These are phyloP conservation scores for Sebastiscus tertius DNA, from an alignment of 2,797 vertebrate species.

Conservation along the genomic window DNA sequence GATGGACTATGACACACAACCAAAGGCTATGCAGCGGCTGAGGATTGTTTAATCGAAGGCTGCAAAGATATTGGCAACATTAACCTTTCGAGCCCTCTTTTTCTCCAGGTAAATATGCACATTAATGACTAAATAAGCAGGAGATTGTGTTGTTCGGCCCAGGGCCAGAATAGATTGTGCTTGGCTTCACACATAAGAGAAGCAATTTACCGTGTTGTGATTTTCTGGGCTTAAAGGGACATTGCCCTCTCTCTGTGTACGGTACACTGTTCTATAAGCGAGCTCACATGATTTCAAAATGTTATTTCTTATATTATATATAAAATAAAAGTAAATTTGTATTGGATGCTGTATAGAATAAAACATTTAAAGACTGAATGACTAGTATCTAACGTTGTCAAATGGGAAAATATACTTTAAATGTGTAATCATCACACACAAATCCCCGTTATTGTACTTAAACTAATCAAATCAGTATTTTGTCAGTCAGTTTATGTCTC, in stretches of 20 bases:
- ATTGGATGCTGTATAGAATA: neutral
- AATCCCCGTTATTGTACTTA: neutral
- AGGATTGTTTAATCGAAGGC: conserved; percentile 60
- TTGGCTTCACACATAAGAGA: conserved; percentile 43
- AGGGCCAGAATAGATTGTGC: conserved; percentile 68
- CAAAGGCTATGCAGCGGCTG: conserved; percentile 34
- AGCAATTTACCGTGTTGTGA: conserved; percentile 59
- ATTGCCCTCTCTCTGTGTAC: neutral
- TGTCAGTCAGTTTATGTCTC: neutral
- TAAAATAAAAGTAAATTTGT: neutral
- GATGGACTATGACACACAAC: conserved; percentile 41
- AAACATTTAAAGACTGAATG: neutral
- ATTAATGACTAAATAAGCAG: conserved; percentile 75
- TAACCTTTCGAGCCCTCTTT: conserved; percentile 68
- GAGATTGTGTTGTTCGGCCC: conserved; percentile 71
- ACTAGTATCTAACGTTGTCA: neutral
- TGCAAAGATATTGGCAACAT: conserved; percentile 64
- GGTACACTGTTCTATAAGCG: conserved; percentile 4
- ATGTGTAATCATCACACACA: neutral
- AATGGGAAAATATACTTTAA: neutral
- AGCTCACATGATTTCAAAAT: conserved; percentile 4
- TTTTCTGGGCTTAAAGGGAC: conserved; percentile 48
- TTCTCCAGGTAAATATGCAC: conserved; percentile 69
- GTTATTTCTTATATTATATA: neutral
- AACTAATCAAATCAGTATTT: neutral